A percentile compares a stretch with the other conserved stretches of the same genome.
Conservation (phyloP, 2,113 vertebrate genomes). For the Chionomys nivalis region DNA sequence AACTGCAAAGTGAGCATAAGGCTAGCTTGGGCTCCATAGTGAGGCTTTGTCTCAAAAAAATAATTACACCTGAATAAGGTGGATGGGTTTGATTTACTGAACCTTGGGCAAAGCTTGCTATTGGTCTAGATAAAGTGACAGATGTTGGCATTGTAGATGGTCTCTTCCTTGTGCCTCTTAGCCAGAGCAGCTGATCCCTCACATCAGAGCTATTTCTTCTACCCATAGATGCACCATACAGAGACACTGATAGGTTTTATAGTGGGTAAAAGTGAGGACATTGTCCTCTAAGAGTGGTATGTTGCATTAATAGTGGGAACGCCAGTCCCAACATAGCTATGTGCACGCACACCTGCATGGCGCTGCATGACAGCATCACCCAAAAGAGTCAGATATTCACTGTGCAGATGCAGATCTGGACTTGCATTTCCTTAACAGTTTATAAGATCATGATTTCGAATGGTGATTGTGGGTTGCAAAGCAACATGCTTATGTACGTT, state of each 20-base stretch:
- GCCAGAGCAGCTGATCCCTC: neutral
- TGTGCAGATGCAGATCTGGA: neutral
- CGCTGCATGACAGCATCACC: neutral
- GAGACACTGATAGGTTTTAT: neutral
- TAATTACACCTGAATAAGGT: neutral
- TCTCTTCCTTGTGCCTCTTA: no score
- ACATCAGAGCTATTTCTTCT: neutral
- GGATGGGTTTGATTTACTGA: neutral
- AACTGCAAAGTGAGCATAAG: neutral
- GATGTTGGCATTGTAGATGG: neutral
- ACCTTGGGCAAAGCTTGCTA: neutral
- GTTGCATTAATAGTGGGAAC: neutral
- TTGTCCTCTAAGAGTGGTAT: neutral
- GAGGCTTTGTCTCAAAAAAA: neutral
- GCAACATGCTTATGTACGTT: neutral
- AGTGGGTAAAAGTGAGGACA: neutral
- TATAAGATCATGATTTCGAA: neutral
- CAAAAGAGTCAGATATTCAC: neutral
- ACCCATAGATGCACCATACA: neutral
- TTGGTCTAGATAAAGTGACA: neutral
- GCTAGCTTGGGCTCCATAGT: neutral
- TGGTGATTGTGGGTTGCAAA: neutral
- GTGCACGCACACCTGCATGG: accelerated
- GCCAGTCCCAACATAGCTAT: neutral
- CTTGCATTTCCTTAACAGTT: neutral